Conservation (phyloP, 2,113 vertebrate genomes). For the Indri indri region DNA sequence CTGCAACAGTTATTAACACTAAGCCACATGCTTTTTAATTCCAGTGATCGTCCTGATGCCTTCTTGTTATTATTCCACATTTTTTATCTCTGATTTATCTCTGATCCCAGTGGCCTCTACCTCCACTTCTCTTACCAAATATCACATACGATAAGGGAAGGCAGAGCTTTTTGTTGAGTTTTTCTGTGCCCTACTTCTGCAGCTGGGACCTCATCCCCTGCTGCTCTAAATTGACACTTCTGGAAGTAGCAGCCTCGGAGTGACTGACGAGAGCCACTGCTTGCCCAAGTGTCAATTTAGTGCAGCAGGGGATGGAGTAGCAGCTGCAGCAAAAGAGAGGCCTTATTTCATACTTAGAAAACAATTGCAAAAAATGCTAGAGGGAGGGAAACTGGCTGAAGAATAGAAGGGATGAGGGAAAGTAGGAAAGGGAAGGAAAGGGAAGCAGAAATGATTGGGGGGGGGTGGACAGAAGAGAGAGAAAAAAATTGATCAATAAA, state of each 20-base stretch:
- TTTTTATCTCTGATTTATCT: too few relatives aligned
- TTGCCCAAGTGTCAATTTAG: constrained; percentile 86
- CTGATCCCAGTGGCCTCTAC: not conserved
- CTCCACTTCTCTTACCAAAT: not conserved
- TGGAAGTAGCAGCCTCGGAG: constrained; percentile 82
- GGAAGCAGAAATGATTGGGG: not conserved
- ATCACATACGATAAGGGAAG: constrained; percentile 35
- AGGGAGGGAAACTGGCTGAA: constrained; percentile 61
- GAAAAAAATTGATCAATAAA: not conserved
- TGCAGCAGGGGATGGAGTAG: constrained; percentile 80
- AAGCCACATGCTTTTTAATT: not conserved
- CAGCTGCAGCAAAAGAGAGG: constrained; percentile 82
- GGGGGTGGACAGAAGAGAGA: not conserved
- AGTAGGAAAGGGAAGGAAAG: not conserved
- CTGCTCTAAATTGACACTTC: constrained; percentile 87
- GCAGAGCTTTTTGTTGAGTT: constrained; percentile 55
- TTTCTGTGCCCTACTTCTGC: constrained; percentile 78
- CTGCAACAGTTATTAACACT: accelerated
- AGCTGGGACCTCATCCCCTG: constrained; percentile 82
- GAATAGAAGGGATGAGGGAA: not conserved
- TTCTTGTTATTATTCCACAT: not conserved
- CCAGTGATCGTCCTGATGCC: not conserved
- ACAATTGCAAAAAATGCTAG: constrained; percentile 79
- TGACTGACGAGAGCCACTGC: constrained; percentile 77
- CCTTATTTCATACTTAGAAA: constrained; percentile 79